Evolutionary conservation across 2,888 invertebrate species (phyloP), one percentile per base, ranked within the genome.

Genomic region (Conus canariensis): DNA sequence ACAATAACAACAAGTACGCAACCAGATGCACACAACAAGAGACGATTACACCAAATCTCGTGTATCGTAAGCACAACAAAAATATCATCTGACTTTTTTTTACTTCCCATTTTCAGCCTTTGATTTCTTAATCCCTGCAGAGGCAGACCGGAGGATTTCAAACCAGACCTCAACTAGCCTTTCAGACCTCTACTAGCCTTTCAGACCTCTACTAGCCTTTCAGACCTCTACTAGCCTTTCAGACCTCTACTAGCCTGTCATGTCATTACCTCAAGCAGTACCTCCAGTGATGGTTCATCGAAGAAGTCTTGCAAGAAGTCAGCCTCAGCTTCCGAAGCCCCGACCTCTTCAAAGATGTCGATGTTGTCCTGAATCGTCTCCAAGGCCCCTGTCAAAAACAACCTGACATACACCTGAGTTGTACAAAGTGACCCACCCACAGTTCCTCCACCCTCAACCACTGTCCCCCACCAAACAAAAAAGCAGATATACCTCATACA

Each of bases 261-360:
- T 16, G 70, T n/a, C 30, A 12, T 83, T 91, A 95, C 95, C 93
- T 95, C 93, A 12, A 94, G 92, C 10, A 95, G 88, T 10, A 93
- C 92, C 64, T 93, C 92, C 83, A 95, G 77, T 6, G 93, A 91
- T 7, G 93, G 92, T 85, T 93, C 92, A 6, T 93, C 92, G 19
- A 95, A 92, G 77, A 95, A 94, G 22, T 93, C 93, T 86, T 94
- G 93, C 6, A 95, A 93, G 80, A 95, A 94, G 30, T 93, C 93
- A 9, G 94, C 92, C 85, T 95, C 95, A 19, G 91, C 91, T 70
- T 94, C 93, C 16, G 91, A 90, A n/a, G 95, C 95, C 58, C 93
- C 94, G 25, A 93, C 91, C 19, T 94, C 94, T 82, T 93, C 94
- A 14, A 95, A 90, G 4, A 91, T 92, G 86, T 93, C 94, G 12